Percentiles rank a stretch among this genome's conserved stretches.
Conservation (phyloP, 2,113 vertebrate species). For the Gymnorhina tibicen region DNA sequence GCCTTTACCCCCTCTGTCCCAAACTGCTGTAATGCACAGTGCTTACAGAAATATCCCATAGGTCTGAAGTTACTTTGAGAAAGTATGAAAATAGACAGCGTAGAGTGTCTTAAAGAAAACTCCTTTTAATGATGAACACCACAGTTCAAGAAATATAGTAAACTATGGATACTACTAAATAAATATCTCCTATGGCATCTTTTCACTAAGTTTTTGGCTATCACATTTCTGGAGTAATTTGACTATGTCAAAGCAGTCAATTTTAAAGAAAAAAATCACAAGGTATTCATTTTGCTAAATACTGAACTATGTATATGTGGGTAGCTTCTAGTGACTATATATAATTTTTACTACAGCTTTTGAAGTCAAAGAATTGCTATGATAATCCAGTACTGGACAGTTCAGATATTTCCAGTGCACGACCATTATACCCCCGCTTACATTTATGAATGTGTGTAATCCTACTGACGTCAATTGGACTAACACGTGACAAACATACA, state of each 20-base stretch:
- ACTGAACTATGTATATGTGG: not conserved
- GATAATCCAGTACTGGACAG: not conserved
- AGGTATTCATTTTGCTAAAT: not conserved
- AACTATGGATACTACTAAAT: not conserved
- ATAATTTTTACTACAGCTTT: not conserved
- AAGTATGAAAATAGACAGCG: not conserved
- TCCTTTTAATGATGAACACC: not conserved
- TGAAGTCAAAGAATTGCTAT: not conserved
- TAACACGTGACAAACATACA: not conserved
- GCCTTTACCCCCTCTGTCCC: not conserved
- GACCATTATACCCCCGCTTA: not conserved
- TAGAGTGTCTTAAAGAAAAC: not conserved
- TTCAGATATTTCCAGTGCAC: slow-evolving; percentile 4
- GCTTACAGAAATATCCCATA: not conserved
- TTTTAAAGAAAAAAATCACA: not conserved
- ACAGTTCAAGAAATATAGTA: not conserved
- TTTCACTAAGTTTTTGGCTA: not conserved
- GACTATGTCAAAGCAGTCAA: not conserved
- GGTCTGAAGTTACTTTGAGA: not conserved
- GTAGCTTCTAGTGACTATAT: not conserved
- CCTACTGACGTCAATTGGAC: not conserved
- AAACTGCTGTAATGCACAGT: not conserved
- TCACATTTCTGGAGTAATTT: not conserved
- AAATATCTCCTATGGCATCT: not conserved
- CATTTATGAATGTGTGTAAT: not conserved